These are phyloP conservation scores for Xylota segnis DNA, from an alignment of 2,888 invertebrate genomes.

Conservation along the genomic window DNA sequence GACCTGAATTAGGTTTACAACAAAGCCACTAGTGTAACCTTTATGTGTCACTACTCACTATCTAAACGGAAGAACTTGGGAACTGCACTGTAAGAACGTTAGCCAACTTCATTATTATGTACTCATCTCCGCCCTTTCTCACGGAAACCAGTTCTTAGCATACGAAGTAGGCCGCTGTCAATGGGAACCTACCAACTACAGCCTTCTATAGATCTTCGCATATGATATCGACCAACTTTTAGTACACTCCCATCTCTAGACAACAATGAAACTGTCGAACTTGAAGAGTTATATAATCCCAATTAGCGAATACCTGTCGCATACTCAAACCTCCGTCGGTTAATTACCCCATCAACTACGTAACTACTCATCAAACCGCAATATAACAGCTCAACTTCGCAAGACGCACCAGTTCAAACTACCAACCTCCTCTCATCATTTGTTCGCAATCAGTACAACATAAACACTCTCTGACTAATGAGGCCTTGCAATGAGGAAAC, in stretches of 20 bases:
- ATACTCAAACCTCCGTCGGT: background rate
- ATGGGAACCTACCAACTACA: background rate
- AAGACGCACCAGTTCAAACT: background rate
- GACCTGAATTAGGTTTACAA: too few relatives aligned
- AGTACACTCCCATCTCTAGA: too few relatives aligned
- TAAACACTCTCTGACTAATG: conserved; percentile 26
- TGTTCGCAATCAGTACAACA: conserved; percentile 6
- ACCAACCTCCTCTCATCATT: background rate
- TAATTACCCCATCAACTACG: conserved; percentile 19
- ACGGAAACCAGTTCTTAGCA: too few relatives aligned
- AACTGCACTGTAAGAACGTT: too few relatives aligned
- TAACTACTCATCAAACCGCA: conserved; percentile 2
- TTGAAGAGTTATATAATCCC: conserved; percentile 6
- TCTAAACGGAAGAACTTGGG: too few relatives aligned
- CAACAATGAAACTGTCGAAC: background rate
- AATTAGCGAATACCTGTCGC: conserved; percentile 29
- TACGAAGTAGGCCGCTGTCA: too few relatives aligned
- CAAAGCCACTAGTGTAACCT: too few relatives aligned
- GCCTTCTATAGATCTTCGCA: background rate
- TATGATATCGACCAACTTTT: background rate
- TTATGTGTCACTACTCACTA: too few relatives aligned
- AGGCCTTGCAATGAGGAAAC: conserved; percentile 31
- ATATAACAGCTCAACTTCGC: background rate
- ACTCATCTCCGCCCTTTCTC: too few relatives aligned
- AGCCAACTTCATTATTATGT: too few relatives aligned